phyloP scores from a whole-genome alignment of 2,113 vertebrate genomes.

The Lamprotornis superbus region DNA sequence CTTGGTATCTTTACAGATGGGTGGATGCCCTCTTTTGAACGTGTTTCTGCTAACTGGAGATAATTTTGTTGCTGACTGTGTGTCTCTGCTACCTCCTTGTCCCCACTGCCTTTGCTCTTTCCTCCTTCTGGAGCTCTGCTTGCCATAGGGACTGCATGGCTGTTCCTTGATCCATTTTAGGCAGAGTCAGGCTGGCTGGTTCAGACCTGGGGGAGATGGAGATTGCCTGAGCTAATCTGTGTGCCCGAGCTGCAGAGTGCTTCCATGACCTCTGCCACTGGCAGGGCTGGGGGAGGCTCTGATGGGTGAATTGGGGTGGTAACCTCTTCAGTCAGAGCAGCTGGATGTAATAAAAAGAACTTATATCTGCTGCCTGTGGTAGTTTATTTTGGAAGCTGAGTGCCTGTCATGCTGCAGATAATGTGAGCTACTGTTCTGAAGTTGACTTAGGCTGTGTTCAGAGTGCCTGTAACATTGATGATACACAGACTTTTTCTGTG shows the following conservation, averaged over 20 bases:
- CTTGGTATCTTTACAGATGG: neutral
- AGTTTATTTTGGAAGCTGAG: neutral
- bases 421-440: neutral
- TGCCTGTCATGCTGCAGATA: neutral
- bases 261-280: neutral
- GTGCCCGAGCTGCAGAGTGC: neutral
- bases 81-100: neutral
- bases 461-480: fast-evolving
- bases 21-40: neutral
- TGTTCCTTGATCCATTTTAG: neutral
- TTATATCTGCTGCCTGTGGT: neutral
- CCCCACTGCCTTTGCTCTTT: neutral
- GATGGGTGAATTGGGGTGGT: neutral
- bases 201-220: neutral
- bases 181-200: neutral
- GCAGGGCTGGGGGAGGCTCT: neutral
- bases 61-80: neutral
- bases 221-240: neutral
- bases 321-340: neutral
- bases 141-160: neutral
- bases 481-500: neutral
- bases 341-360: neutral
- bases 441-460: neutral
- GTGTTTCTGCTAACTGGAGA: neutral
- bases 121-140: neutral